Conservation (phyloP, 2,113 vertebrate genomes). For the Proteles cristata region DNA sequence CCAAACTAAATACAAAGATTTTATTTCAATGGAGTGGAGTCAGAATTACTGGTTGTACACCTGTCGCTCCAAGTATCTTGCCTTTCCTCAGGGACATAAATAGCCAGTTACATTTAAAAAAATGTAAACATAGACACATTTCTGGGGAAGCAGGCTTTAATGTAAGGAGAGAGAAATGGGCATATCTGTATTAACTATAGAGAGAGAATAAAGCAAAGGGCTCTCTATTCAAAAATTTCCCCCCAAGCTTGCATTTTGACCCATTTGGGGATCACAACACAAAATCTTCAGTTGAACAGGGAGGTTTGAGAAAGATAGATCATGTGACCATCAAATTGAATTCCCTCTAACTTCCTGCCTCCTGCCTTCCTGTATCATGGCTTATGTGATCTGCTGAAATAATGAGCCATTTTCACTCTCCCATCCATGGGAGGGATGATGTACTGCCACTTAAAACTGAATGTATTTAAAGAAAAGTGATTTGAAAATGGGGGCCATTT, state of each 20-base stretch:
- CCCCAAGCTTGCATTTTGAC: conserved; percentile 23
- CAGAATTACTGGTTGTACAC: background rate
- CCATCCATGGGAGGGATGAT: background rate
- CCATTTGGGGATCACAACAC: conserved; percentile 35
- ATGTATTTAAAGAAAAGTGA: conserved; percentile 28
- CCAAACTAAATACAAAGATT: conserved; percentile 22
- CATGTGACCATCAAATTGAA: background rate
- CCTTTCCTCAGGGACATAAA: background rate
- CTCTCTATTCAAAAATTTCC: conserved; percentile 5
- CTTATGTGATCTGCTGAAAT: conserved; percentile 7
- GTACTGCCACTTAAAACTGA: background rate
- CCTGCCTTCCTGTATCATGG: background rate
- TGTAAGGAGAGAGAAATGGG: conserved; percentile 40
- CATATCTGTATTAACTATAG: conserved; percentile 24
- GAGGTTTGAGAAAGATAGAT: conserved; percentile 39
- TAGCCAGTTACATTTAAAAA: background rate
- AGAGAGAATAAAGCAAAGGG: background rate
- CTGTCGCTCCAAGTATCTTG: background rate
- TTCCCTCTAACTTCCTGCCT: background rate
- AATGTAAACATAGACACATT: background rate
- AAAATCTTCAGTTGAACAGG: conserved; percentile 39
- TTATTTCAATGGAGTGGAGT: background rate
- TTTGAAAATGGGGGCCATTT: conserved; percentile 47
- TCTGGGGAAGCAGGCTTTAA: conserved; percentile 35
- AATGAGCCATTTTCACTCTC: background rate